Evolutionary conservation across 2,888 invertebrate genomes (phyloP).

Genomic region (Acholoe squamosa): DNA sequence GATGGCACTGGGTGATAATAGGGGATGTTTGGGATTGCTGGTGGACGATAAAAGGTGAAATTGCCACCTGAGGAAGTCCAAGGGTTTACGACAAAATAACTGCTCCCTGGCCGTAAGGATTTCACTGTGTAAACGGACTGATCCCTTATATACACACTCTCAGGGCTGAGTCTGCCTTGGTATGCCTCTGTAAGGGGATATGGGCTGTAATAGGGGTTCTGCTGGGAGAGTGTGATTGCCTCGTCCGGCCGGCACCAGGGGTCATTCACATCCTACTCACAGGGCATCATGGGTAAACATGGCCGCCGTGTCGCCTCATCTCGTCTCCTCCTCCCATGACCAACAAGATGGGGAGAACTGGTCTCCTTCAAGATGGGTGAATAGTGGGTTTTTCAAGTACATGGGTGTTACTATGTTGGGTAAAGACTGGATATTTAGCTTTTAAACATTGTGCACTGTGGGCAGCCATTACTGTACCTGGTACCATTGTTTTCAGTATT

Average conservation of each 20-base stretch:
- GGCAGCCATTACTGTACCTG: too few species aligned
- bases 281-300: constrained; percentile 11
- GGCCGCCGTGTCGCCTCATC: background rate
- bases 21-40: background rate
- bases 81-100: background rate
- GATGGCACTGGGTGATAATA: background rate
- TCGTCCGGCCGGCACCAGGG: background rate
- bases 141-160: constrained; percentile 10
- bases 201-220: background rate
- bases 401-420: background rate
- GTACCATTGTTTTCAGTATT: too few species aligned
- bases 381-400: background rate
- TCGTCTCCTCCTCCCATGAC: background rate
- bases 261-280: background rate
- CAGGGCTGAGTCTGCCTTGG: background rate
- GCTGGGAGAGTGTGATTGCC: constrained; percentile 29
- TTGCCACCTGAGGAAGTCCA: background rate
- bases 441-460: too few species aligned
- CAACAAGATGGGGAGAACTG: background rate
- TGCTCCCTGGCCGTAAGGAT: background rate
- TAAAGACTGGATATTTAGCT: too few species aligned
- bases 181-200: background rate
- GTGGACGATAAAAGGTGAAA: constrained; percentile 9
- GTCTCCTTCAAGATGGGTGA: background rate
- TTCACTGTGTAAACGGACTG: constrained; percentile 6